Base-by-base conservation (phyloP, 2,113 vertebrate species). In the Herpetotheres cachinnans region DNA sequence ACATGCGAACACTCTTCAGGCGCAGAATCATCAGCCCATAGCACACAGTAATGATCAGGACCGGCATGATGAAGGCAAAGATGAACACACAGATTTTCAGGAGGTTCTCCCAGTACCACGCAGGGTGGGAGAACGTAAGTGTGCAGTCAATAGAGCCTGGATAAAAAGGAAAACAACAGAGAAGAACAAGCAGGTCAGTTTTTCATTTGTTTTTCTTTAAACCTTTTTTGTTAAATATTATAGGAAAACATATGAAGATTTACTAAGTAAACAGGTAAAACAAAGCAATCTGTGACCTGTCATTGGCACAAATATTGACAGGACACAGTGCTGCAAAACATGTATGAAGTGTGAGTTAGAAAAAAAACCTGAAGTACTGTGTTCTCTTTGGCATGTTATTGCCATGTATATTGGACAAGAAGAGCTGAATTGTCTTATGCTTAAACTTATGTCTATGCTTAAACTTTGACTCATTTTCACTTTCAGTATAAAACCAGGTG, bases 51-150 rank as follows among this genome's bases (percentile, higher is more conserved):
- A 99, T 99, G 97, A 99, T 99, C 95, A 99, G 99, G 50, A 99
- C 99, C 0, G 99, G 99, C 99, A 99, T 99, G 98, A 99, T 98
- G 97, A 99, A 99, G 97, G 99, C 99, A 36, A 99, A 99, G 98
- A 99, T 99, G 97, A 99, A 99, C 34, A 99, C 99, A 66, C 99
- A 99, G 97, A 99, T 99, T 98, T 99, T 99, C 97, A 99, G 97
- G 46, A 99, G 98, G 93, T 99, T 99, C 94, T 99, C 99, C 99
- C 99, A 99, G 96, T 99, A 99, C 99, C 99, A 99, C 16, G 99
- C 96, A 10, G 99, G 99, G 74, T 99, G 99, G 38, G 99, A 99
- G 96, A 99, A 99, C 1, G 98, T 97, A 90, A 99, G 98, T 5
- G 98, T 99, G 88, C 99, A 99, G 97, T 99, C 99, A 81, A 99